These are phyloP conservation scores for Hycleus phaleratus DNA, from an alignment of 1,140 invertebrate genomes.

Conservation along the genomic window DNA sequence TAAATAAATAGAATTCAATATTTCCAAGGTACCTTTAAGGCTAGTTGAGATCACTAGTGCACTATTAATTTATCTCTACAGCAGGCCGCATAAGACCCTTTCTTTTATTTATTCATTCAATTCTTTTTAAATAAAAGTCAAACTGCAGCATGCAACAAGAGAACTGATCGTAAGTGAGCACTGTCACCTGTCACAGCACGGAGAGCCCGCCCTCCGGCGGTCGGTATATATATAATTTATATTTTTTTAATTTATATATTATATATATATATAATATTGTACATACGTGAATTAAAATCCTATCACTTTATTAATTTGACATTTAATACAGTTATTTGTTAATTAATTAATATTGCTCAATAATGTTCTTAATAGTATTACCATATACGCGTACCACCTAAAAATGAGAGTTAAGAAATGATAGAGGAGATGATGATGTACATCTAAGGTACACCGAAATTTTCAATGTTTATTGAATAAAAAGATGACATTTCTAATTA, in stretches of 20 bases:
- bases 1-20: conserved; percentile 37
- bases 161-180: conserved; percentile 22
- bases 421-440: neutral
- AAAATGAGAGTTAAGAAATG: conserved; percentile 12
- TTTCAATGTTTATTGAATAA: conserved; percentile 24
- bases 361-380: conserved; percentile 28
- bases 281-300: conserved; percentile 16
- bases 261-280: conserved; percentile 8
- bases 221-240: neutral
- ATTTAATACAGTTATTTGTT: conserved; percentile 33
- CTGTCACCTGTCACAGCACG: conserved; percentile 20
- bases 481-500: conserved; percentile 22
- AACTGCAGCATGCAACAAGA: conserved; percentile 14
- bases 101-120: neutral
- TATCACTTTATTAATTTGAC: conserved; percentile 41
- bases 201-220: conserved; percentile 16
- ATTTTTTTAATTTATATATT: too few relatives aligned
- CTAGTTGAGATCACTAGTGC: conserved; percentile 40
- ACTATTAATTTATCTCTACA: conserved; percentile 30
- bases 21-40: conserved; percentile 39
- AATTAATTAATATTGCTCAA: conserved; percentile 40
- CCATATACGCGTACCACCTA: conserved; percentile 18
- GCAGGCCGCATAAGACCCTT: conserved; percentile 27
- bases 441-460: conserved; percentile 14
- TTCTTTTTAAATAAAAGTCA: conserved; percentile 4